phyloP scores from a whole-genome alignment of 2,888 invertebrate species.

The Dasypolia templi region DNA sequence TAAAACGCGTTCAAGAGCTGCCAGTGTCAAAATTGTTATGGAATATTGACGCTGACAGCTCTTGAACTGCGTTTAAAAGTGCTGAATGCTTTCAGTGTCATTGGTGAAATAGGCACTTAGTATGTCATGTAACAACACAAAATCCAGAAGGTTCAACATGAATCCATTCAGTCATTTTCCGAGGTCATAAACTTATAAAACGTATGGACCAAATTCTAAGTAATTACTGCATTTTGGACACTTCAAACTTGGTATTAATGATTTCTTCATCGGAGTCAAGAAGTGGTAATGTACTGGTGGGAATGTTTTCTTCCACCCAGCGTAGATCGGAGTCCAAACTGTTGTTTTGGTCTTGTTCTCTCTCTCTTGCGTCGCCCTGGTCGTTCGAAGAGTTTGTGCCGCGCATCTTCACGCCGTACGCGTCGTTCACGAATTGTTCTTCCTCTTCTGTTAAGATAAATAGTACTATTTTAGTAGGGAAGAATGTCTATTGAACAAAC shows the following conservation, averaged over 20 bases:
- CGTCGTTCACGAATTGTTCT: constrained; percentile 96
- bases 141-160: background rate
- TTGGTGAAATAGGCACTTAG: no score
- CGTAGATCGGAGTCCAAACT: constrained; percentile 89
- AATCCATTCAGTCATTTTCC: background rate
- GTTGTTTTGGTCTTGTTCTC: constrained; percentile 70
- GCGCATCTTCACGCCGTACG: constrained; percentile 95
- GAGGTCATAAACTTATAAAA: background rate
- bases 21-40: no score
- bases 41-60: no score
- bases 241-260: constrained; percentile 96
- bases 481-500: background rate
- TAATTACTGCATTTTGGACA: constrained; percentile 95
- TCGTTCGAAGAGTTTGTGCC: constrained; percentile 81
- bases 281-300: constrained; percentile 93
- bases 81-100: no score
- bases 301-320: constrained; percentile 99
- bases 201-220: constrained; percentile 62
- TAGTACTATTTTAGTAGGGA: background rate
- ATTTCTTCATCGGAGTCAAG: constrained; percentile 95
- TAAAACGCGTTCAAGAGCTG: no score
- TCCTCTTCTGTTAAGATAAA: constrained; percentile 92
- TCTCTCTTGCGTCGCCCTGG: constrained; percentile 63
- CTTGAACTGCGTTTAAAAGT: no score
- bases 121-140: background rate